These are phyloP conservation scores for Apis dorsata DNA, from an alignment of 1,140 invertebrate species.

Conservation along the genomic window DNA sequence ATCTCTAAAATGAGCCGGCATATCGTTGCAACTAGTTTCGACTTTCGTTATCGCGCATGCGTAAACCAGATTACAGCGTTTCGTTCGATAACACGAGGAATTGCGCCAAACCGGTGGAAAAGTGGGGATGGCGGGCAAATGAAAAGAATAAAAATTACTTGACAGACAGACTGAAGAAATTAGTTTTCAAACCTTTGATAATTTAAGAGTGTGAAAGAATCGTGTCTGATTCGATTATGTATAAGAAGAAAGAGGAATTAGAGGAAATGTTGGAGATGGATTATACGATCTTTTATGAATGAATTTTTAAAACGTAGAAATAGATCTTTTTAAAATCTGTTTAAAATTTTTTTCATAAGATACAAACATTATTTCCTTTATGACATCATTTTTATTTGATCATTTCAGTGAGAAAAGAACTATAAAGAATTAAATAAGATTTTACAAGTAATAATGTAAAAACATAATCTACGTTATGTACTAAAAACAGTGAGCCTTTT, in stretches of 20 bases:
- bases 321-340: no score
- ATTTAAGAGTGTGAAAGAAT: background rate
- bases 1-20: slow-evolving; percentile 21
- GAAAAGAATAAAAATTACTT: background rate
- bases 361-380: no score
- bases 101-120: slow-evolving; percentile 16
- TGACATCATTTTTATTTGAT: no score
- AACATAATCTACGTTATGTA: no score
- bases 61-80: slow-evolving; percentile 20
- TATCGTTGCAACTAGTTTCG: background rate
- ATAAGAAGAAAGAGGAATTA: background rate
- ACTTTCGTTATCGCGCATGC: slow-evolving; percentile 1
- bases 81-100: slow-evolving; percentile 46
- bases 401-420: no score
- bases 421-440: no score
- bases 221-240: background rate
- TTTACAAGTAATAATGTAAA: no score
- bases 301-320: no score
- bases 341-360: no score
- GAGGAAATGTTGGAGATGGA: no score
- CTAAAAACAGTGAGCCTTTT: no score
- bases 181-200: background rate
- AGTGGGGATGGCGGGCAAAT: slow-evolving; percentile 17
- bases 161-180: background rate
- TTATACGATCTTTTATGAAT: no score